Evolutionary conservation across 2,888 invertebrate genomes (phyloP).

Genomic region (Diplolepis rosae): DNA sequence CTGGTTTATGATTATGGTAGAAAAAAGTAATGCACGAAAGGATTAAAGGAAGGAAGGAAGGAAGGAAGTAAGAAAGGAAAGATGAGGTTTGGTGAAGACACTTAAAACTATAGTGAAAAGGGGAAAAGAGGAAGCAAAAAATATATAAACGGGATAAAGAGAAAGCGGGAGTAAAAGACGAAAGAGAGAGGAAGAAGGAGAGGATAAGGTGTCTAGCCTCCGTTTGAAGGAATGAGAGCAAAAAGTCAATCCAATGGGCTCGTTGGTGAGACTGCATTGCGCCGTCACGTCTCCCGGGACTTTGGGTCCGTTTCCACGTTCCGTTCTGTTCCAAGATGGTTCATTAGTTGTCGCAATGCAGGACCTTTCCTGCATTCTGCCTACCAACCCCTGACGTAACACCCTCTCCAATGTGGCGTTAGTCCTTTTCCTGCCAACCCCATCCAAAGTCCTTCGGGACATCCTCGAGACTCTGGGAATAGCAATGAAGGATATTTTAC

Average conservation of each 20-base stretch:
- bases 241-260: constrained; percentile 39
- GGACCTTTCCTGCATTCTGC: constrained; percentile 58
- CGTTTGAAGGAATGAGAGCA: constrained; percentile 46
- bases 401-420: constrained; percentile 27
- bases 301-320: constrained; percentile 57
- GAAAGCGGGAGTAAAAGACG: constrained; percentile 37
- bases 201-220: constrained; percentile 46
- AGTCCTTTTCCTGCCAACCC: constrained; percentile 47
- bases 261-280: constrained; percentile 69
- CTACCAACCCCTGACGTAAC: constrained; percentile 20
- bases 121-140: constrained; percentile 38
- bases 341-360: constrained; percentile 74
- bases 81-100: constrained; percentile 29
- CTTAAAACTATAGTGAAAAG: constrained; percentile 8
- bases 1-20: background rate
- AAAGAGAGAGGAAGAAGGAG: constrained; percentile 2
- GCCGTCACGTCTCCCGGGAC: constrained; percentile 72
- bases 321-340: constrained; percentile 69
- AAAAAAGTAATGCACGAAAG: constrained; percentile 21
- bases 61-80: background rate
- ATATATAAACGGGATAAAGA: background rate
- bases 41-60: constrained; percentile 38
- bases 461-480: constrained; percentile 58
- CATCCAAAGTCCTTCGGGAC: constrained; percentile 44
- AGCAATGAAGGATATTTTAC: constrained; percentile 67